A percentile compares a stretch with the other conserved stretches of the same genome.
Conservation (phyloP, 2,888 invertebrate genomes). For the Micoletzkya japonica region DNA sequence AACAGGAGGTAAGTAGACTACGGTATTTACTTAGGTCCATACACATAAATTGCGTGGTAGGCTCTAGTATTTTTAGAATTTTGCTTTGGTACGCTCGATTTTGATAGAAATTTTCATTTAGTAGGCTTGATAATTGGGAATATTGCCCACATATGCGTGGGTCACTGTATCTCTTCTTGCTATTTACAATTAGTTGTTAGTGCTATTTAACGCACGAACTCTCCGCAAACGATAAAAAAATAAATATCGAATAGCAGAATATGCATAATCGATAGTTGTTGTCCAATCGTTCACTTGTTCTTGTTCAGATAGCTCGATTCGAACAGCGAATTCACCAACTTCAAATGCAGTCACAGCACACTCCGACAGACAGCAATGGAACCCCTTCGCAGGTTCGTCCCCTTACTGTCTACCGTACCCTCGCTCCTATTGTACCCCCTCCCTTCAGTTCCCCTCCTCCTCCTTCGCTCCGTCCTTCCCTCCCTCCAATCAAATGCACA, state of each 20-base stretch:
- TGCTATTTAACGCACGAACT: not conserved
- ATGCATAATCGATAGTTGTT: not conserved
- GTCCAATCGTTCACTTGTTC: not conserved
- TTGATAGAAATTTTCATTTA: no score
- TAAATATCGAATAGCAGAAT: no score
- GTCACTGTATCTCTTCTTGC: no score
- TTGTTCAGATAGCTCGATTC: constrained; percentile 19
- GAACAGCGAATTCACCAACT: constrained; percentile 11
- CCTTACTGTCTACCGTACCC: not conserved
- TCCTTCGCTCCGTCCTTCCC: not conserved
- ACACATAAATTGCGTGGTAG: no score
- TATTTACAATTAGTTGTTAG: no score
- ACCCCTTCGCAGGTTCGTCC: not conserved
- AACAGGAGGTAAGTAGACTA: constrained; percentile 30
- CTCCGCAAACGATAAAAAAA: not conserved
- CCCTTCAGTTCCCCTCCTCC: constrained; percentile 16
- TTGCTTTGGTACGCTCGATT: no score
- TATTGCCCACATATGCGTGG: no score
- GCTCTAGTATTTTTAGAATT: no score
- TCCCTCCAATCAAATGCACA: not conserved
- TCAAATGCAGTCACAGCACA: not conserved
- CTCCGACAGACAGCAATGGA: not conserved
- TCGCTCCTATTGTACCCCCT: not conserved
- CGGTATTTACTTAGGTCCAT: no score
- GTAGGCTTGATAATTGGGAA: no score